Base-by-base conservation (phyloP, 2,113 vertebrate genomes). In the Callaeas wilsoni region DNA sequence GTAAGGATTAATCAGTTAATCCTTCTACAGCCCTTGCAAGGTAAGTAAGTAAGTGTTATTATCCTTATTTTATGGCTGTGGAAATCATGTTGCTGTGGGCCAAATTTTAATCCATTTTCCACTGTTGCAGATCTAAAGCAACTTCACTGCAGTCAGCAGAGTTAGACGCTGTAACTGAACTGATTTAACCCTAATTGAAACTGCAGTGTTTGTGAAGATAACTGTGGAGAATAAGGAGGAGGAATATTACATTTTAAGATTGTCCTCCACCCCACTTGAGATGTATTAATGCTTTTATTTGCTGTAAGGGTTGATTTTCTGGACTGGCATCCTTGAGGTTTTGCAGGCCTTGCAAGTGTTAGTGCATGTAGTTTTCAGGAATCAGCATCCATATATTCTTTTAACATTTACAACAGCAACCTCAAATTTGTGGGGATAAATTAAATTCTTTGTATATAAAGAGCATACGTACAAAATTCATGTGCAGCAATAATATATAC, bases 1-100 rank as follows among this genome's bases (percentile, higher is more conserved):
- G 47, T 68, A 88, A 92, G 93, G 90, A 95, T 97, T 97, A 95
- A 87, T 96, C 79, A 91, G 55, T 94, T 96, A 96, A 97, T 97
- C 93, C 90, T 91, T 68, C 70, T 82, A 44, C 81, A 95, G 64
- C 59, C n/a, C 86, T 93, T 89, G 76, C 77, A 78, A 96, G 81
- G 86, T 91, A 95, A 91, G 82, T 93, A 75, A 84, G 65, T 95
- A 71, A 85, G 41, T 84, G 86, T 90, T 89, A 87, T 82, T 96
- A 91, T 92, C 93, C 95, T 74, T 84, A 87, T 91, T 94, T 97
- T 94, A 87, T 0, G 0, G 92, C 62, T 86, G 27, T 83, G 73
- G 76, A 95, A 92, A 96, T 95, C 10, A 9, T 87, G 69, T 87
- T 85, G 83, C 94, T 95, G 41, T 82, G 44, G 92, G 88, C 68